Base-by-base conservation (phyloP, 1,140 invertebrate species). In the Maniola jurtina region DNA sequence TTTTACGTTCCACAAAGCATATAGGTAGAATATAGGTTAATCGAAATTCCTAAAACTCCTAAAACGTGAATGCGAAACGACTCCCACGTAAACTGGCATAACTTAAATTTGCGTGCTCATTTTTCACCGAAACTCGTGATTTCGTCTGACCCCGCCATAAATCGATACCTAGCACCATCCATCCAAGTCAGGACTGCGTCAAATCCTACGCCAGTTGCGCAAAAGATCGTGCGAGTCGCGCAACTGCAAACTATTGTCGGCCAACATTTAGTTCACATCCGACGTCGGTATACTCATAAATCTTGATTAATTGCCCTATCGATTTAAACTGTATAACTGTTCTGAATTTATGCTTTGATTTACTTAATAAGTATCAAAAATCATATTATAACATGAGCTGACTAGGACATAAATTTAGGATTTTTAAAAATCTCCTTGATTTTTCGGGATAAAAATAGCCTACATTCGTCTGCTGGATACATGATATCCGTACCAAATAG, bases 81-180 rank as follows among this genome's bases (percentile, higher is more conserved):
- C 47, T 25, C 57, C 64, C 64, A 66, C 57, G 64, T 35, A 50
- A 8, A 48, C n/a, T 52, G 45, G 47, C 38, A 60, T 66, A 66
- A 60, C 36, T 60, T 13, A 60, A 47, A 42, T 61, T 55, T 64
- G 45, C 45, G 13, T 48, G 67, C 61, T 68, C 63, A 73, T 76
- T 72, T 73, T 71, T 73, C 68, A 73, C 68, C 66, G 42, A 73
- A 76, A 73, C 60, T 76, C 74, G 74, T 76, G 74, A 76, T 69
- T 66, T 68, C 45, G 55, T 71, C 54, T 66, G 67, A 72, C 62
- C 69, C 60, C 59, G 62, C 52, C 64, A 64, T 55, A 61, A 62
- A 65, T 52, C 57, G 52, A 48, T 61, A 50, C 55, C 16, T 16
- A 57, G 61, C 65, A 62, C 66, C 63, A 71, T 74, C 63, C 63